Evolutionary conservation across 2,888 invertebrate genomes (phyloP).

Genomic region (Malthinus flaveolus): DNA sequence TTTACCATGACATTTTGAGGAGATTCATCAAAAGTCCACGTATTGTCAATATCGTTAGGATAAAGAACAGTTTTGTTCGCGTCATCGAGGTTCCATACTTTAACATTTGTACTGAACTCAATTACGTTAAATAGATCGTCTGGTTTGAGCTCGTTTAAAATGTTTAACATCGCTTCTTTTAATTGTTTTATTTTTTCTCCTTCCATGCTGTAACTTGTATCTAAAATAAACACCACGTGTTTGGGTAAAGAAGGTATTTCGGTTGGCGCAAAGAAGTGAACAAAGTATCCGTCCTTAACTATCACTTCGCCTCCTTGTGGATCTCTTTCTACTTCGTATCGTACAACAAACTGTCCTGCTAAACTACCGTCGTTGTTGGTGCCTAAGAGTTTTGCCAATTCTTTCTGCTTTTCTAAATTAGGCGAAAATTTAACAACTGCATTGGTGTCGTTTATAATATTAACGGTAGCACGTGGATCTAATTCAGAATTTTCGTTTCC

Average conservation of each 20-base stretch:
- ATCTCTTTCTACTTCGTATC: slow-evolving; percentile 68
- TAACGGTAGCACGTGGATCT: slow-evolving; percentile 44
- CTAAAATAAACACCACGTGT: slow-evolving; percentile 74
- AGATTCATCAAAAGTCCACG: too few species aligned
- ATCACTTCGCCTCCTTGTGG: slow-evolving; percentile 62
- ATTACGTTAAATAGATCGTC: slow-evolving; percentile 71
- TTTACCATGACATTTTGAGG: too few species aligned
- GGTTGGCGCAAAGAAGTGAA: slow-evolving; percentile 72
- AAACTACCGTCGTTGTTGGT: slow-evolving; percentile 55
- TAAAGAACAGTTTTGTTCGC: slow-evolving; percentile 48
- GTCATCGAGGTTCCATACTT: slow-evolving; percentile 60
- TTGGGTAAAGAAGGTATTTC: slow-evolving; percentile 64
- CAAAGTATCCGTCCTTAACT: slow-evolving; percentile 72
- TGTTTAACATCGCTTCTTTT: slow-evolving; percentile 68
- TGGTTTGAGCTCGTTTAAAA: slow-evolving; percentile 63
- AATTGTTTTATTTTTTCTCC: slow-evolving; percentile 68
- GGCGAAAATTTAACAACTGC: slow-evolving; percentile 61
- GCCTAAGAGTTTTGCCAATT: slow-evolving; percentile 53
- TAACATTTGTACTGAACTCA: slow-evolving; percentile 62
- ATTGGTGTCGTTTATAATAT: slow-evolving; percentile 38
- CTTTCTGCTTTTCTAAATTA: slow-evolving; percentile 61
- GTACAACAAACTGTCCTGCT: slow-evolving; percentile 67
- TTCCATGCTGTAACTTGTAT: slow-evolving; percentile 75
- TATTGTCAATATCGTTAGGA: background rate
- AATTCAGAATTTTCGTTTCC: slow-evolving; percentile 59